phyloP scores from a whole-genome alignment of 2,113 vertebrate genomes.

The Spea multiplicata region DNA sequence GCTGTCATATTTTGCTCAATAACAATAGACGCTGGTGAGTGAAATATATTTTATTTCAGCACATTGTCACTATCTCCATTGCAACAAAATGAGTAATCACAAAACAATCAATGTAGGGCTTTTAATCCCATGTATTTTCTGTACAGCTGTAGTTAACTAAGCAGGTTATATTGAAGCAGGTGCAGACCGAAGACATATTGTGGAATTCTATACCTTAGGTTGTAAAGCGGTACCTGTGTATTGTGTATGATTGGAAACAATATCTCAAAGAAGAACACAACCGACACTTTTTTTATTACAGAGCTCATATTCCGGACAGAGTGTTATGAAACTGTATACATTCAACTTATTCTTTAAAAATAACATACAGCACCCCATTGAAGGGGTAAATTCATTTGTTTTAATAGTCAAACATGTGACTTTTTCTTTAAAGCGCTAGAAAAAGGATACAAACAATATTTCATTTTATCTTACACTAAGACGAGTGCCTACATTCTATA shows the following conservation, averaged over 20 bases:
- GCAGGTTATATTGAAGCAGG: conserved; percentile 3
- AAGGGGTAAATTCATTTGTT: too few relatives aligned
- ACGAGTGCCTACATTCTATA: too few relatives aligned
- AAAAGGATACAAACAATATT: too few relatives aligned
- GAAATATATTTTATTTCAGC: conserved; percentile 39
- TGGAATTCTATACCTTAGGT: neutral
- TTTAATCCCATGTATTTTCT: neutral
- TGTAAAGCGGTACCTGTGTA: conserved; percentile 3
- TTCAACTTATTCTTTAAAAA: conserved; percentile 26
- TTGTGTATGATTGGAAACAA: neutral
- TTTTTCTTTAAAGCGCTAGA: too few relatives aligned
- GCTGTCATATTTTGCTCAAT: too few relatives aligned
- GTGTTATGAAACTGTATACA: conserved; percentile 33
- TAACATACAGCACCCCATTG: neutral
- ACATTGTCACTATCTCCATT: conserved; percentile 34
- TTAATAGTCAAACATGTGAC: too few relatives aligned
- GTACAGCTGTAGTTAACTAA: conserved; percentile 26
- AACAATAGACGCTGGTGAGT: conserved; percentile 3
- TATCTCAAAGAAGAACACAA: conserved; percentile 6
- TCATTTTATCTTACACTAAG: too few relatives aligned
- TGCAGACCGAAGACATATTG: conserved; percentile 3
- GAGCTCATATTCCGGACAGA: conserved; percentile 14
- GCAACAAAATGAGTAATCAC: conserved; percentile 32
- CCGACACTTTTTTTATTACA: neutral
- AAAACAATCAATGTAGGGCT: conserved; percentile 28